Conservation (phyloP, 2,888 invertebrate species). For the Drosophila melanosoma region DNA sequence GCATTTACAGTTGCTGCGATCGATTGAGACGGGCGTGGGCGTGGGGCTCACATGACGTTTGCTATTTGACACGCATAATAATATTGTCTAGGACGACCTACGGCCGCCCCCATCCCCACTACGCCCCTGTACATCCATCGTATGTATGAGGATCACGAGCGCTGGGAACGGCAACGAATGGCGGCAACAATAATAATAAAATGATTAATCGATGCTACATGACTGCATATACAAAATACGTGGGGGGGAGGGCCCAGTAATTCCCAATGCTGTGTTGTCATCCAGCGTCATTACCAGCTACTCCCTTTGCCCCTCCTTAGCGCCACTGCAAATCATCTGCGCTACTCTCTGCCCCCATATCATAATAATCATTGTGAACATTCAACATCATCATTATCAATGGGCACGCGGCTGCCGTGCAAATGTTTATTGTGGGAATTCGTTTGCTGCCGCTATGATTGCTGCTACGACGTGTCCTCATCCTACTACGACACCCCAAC, state of each 20-base stretch:
- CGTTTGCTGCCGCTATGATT: conserved; percentile 54
- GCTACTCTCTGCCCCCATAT: conserved; percentile 4
- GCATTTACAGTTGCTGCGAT: conserved; percentile 14
- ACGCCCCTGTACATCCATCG: background rate
- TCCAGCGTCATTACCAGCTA: conserved; percentile 67
- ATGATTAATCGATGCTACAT: conserved; percentile 81
- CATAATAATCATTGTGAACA: conserved; percentile 38
- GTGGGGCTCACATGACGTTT: conserved; percentile 36
- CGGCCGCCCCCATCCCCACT: background rate
- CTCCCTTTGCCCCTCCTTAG: background rate
- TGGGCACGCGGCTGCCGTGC: conserved; percentile 64
- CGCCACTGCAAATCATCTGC: background rate
- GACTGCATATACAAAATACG: conserved; percentile 73
- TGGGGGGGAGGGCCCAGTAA: conserved; percentile 31
- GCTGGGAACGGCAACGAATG: conserved; percentile 74
- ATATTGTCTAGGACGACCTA: conserved; percentile 11
- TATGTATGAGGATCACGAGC: conserved; percentile 71
- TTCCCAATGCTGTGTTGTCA: conserved; percentile 79
- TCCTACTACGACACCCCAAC: background rate
- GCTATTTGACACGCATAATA: conserved; percentile 46
- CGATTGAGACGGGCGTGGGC: background rate
- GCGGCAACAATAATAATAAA: conserved; percentile 78
- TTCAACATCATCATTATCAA: conserved; percentile 58
- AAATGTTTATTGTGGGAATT: conserved; percentile 79
- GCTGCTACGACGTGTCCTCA: conserved; percentile 59